Evolutionary conservation across 2,113 vertebrate species (phyloP).

Genomic region (Bungarus multicinctus): DNA sequence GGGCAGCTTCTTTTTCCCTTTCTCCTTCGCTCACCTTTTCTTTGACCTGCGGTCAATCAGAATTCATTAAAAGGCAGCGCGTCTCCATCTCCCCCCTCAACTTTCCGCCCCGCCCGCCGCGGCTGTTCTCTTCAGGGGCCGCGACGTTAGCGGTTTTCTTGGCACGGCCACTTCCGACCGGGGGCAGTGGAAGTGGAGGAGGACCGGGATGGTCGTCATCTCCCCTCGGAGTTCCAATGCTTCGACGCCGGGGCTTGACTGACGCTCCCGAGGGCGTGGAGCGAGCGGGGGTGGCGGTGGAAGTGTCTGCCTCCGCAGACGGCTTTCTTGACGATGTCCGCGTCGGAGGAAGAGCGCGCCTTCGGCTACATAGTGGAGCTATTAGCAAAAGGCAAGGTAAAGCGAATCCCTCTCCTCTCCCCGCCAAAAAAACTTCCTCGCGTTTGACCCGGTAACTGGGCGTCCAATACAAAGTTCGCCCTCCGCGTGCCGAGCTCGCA

Average conservation of each 20-base stretch:
- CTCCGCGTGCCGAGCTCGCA: neutral
- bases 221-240: neutral
- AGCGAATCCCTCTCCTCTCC: conserved; percentile 3
- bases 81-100: neutral
- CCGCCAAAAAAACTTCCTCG: neutral
- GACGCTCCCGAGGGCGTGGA: neutral
- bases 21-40: conserved; percentile 34
- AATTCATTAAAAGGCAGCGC: neutral
- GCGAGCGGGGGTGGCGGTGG: neutral
- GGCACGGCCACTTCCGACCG: neutral
- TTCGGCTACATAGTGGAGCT: conserved; percentile 86
- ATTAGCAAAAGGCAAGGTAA: conserved; percentile 84
- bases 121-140: neutral
- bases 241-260: neutral
- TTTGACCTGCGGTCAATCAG: neutral
- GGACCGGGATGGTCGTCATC: rapidly evolving
- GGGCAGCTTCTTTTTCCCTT: conserved; percentile 50
- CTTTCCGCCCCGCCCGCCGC: neutral
- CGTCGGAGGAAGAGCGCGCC: conserved; percentile 70
- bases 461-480: neutral
- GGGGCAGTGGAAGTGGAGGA: neutral
- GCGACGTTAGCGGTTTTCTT: neutral
- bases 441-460: neutral
- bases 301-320: neutral
- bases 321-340: conserved; percentile 69